A percentile compares a stretch with the other conserved stretches of the same genome.
Evolutionary conservation across 1,140 invertebrate genomes (phyloP).

Genomic region (Zaprionus taronus): DNA sequence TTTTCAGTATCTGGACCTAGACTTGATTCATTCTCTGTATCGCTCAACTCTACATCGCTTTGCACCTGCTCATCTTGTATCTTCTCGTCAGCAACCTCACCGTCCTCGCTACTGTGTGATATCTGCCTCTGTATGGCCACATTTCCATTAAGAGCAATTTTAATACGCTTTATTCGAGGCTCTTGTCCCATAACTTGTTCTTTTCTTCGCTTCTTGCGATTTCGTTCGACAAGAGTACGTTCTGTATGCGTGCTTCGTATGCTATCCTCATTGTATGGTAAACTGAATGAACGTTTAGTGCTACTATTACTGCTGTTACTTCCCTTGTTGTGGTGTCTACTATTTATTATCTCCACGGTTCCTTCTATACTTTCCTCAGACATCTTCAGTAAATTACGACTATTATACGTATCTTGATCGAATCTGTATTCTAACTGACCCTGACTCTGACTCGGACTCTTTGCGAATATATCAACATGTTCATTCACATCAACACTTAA

Average conservation of each 20-base stretch:
- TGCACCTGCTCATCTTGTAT: not conserved
- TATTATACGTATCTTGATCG: not conserved
- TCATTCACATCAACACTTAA: constrained; percentile 51
- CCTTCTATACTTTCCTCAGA: not conserved
- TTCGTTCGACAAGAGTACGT: constrained; percentile 34
- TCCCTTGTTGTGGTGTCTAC: not conserved
- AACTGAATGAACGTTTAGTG: constrained; percentile 42
- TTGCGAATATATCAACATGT: constrained; percentile 11
- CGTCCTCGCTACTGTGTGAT: constrained; percentile 38
- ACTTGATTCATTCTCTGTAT: constrained; percentile 8
- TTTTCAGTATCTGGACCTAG: constrained; percentile 18
- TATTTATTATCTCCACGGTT: not conserved
- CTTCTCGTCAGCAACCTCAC: constrained; percentile 42
- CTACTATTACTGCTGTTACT: constrained; percentile 39
- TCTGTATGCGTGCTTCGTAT: constrained; percentile 15
- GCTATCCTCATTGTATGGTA: constrained; percentile 38
- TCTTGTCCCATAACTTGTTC: not conserved
- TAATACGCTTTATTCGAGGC: constrained; percentile 57
- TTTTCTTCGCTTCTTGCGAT: constrained; percentile 51
- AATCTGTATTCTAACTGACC: not conserved
- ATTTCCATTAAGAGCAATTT: constrained; percentile 56
- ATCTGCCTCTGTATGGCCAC: constrained; percentile 39
- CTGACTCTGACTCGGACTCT: not conserved
- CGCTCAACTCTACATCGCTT: not conserved
- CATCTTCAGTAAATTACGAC: not conserved